These are phyloP conservation scores for Lacerta viridis DNA, from an alignment of 2,797 vertebrate genomes.

Conservation along the genomic window DNA sequence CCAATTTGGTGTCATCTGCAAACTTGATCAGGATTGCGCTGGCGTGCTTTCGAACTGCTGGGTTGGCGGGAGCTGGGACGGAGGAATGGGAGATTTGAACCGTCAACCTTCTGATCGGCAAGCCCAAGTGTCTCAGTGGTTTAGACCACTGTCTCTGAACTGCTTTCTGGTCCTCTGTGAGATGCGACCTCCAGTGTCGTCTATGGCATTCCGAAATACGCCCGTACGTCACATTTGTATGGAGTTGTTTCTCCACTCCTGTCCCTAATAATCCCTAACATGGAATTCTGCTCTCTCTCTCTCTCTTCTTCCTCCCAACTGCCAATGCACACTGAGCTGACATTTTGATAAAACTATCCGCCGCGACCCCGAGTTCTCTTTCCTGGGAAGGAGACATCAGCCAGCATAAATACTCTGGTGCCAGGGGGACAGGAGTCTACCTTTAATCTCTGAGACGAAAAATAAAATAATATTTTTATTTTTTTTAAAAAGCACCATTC, in stretches of 20 bases:
- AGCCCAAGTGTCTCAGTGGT: too few species aligned
- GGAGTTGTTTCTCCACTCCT: neutral
- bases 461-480: neutral
- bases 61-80: too few species aligned
- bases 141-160: too few species aligned
- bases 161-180: too few species aligned
- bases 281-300: neutral
- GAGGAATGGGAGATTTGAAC: too few species aligned
- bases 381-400: conserved; percentile 59
- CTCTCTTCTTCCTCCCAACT: neutral
- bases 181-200: too few species aligned
- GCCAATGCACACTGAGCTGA: neutral
- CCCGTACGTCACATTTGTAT: too few species aligned
- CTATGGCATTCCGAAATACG: too few species aligned
- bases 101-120: too few species aligned
- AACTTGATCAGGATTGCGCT: too few species aligned
- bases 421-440: conserved; percentile 65
- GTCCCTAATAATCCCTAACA: neutral
- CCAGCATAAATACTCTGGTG: conserved; percentile 72
- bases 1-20: too few species aligned
- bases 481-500: conserved; percentile 63
- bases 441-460: conserved; percentile 65
- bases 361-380: neutral
- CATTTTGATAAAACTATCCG: conserved; percentile 12
- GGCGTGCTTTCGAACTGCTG: too few species aligned